A percentile compares a stretch with the other conserved stretches of the same genome.
Evolutionary conservation across 2,113 vertebrate species (phyloP).

Genomic region (Perca fluviatilis): DNA sequence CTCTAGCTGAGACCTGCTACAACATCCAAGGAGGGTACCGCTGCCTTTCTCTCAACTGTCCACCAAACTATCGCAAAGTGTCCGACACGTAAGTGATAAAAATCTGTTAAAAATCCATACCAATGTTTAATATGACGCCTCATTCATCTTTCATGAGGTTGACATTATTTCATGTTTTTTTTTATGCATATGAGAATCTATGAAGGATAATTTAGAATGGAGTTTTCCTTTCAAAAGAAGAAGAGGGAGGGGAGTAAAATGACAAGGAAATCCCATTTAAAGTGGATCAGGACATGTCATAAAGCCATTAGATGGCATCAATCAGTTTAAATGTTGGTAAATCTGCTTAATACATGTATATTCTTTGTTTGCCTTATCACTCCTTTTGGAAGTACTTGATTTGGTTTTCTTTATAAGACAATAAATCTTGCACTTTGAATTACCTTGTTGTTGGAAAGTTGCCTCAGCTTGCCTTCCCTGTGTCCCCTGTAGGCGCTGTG

Average conservation of each 20-base stretch:
- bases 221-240: background rate
- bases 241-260: background rate
- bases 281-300: background rate
- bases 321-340: background rate
- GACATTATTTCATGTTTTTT: background rate
- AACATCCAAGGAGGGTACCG: slow-evolving; percentile 94
- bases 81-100: slow-evolving; percentile 89
- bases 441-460: background rate
- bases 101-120: background rate
- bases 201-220: background rate
- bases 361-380: background rate
- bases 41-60: slow-evolving; percentile 90
- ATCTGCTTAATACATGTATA: background rate
- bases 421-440: background rate
- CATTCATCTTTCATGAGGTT: background rate
- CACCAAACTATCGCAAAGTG: slow-evolving; percentile 90
- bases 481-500: slow-evolving; percentile 87
- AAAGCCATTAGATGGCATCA: background rate
- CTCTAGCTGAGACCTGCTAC: slow-evolving; percentile 91
- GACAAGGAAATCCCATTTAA: background rate
- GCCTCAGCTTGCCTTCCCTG: too few relatives aligned
- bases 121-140: background rate
- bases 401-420: background rate
- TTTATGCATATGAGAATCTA: background rate
- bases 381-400: background rate